Base-by-base conservation (phyloP, 2,797 vertebrate genomes). In the Podargus strigoides region DNA sequence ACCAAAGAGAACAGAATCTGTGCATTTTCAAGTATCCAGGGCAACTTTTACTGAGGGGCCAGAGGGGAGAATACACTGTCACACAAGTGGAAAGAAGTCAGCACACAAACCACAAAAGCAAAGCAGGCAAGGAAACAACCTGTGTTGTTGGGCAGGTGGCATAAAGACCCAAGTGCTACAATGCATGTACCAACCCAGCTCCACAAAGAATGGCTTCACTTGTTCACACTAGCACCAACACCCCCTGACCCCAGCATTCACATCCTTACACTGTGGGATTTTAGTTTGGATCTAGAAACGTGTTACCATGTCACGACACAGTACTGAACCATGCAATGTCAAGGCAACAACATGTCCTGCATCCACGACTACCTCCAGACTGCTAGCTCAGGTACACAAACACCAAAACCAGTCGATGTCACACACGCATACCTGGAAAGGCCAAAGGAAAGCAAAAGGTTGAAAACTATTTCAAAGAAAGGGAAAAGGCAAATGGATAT, bases 141-240 rank as follows among this genome's bases (percentile, higher is more conserved):
- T 0, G 0, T 9, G 50, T 12, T 41, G 34, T 2, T 50, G 39
- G 27, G 22, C 0, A 6, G 17, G n/a, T 12, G 8, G 52, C 21
- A 56, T 0, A 0, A 73, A 55, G 18, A 47, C 18, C 12, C 23
- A 59, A 55, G 19, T 8, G 34, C 69, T n/a, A 41, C 21, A 34
- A 19, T 2, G 17, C 42, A 68, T 5, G 6, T 2, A 1, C 21
- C 2, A 1, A 72, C 42, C 18, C 66, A 75, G 1, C 30, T 15
- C 26, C 15, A 0, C 3, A 8, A 88, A 74, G 49, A 74, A 79
- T 2, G 4, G 47, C 23, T 75, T 60, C 39, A 14, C 10, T 1
- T 2, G 24, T 34, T 72, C 12, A 56, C 14, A 23, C 8, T 1
- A 56, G 36, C 36, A 37, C 53, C 39, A 90, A 21, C 56, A 58